Evolutionary conservation across 2,888 invertebrate genomes (phyloP), one percentile per base, ranked within the genome.

Genomic region (Dasypogon diadema): DNA sequence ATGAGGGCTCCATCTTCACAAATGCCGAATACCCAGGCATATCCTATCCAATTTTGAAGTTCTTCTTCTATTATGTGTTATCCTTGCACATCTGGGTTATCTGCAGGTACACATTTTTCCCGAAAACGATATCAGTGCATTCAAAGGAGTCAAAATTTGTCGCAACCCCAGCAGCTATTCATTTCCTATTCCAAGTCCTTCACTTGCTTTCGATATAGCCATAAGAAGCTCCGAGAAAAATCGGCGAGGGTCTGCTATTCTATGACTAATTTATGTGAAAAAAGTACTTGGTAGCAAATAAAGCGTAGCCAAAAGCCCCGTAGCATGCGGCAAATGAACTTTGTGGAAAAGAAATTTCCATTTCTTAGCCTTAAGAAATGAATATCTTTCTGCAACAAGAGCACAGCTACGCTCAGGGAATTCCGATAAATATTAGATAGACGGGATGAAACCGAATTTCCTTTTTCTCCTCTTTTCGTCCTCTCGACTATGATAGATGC

Each of bases 381-480:
- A 70, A 70, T 70, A 70, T 70, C 70, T 70, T 70, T 34, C 54
- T 70, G 51, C 54, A 70, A 70, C 70, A 51, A 70, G 65, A 48
- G 18, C 34, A 34, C 3, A 51, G 54, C 24, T 26, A 70, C 70
- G 54, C 70, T 54, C n/a, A 21, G 70, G 70, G 54, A 70, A 54
- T 70, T 70, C 14, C 70, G 70, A 54, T 70, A 70, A 70, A 70
- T 70, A 70, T 70, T 70, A 70, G 70, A 70, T 70, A 70, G 70
- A 54, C 42, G 14, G 60, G 60, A 60, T 37, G 14, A 24, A 70
- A 70, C 70, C 24, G 70, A 34, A 70, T 68, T 68, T 63, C 22
- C 56, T 34, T 46, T 16, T 37, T 42, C 26, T 46, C 42, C 46
- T 72, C 37, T 72, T 58, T 30, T 51, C 51, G 10, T 14, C 51